Conservation (phyloP, 2,113 vertebrate species). For the Cyphomyrus plagiostoma region DNA sequence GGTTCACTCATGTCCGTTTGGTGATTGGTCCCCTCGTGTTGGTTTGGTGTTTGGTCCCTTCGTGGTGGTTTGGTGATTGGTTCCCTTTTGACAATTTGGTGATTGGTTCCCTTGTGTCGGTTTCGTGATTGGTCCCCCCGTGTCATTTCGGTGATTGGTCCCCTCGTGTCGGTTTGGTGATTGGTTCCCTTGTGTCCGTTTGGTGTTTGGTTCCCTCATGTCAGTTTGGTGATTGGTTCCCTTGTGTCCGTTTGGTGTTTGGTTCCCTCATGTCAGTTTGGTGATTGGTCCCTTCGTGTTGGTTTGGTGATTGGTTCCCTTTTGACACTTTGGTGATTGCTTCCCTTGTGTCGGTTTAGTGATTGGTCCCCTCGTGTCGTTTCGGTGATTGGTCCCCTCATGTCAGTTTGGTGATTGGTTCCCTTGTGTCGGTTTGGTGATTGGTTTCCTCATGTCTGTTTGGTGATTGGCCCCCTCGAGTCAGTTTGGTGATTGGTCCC, state of each 20-base stretch:
- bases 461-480: neutral
- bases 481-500: neutral
- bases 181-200: neutral
- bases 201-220: neutral
- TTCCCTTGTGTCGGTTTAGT: neutral
- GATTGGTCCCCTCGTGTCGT: neutral
- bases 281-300: neutral
- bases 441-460: rapidly evolving
- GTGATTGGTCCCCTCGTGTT: rapidly evolving
- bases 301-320: neutral
- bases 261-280: neutral
- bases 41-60: neutral
- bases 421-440: neutral
- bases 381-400: neutral
- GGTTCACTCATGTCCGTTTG: neutral
- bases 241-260: neutral
- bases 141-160: neutral
- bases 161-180: neutral
- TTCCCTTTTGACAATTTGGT: neutral
- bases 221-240: neutral
- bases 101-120: neutral
- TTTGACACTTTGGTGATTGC: neutral
- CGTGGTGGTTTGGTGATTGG: neutral
- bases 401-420: neutral
- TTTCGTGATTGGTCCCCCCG: neutral